phyloP scores from a whole-genome alignment of 2,113 vertebrate species.

The Austrofundulus limnaeus region DNA sequence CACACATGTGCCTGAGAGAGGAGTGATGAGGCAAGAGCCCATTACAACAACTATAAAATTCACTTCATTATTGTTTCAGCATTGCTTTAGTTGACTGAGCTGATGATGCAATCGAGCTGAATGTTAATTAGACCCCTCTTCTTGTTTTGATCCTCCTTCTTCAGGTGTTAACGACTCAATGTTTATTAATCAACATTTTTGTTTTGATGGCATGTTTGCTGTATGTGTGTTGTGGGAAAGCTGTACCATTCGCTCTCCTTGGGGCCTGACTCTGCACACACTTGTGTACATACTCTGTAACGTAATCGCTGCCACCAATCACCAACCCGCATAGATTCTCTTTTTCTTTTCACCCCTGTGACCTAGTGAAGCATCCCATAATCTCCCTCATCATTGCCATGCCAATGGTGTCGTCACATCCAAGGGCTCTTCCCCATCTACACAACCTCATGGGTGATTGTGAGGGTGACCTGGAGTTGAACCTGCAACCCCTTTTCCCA shows the following conservation, averaged over 20 bases:
- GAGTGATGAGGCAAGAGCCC: not conserved
- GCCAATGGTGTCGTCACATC: constrained; percentile 63
- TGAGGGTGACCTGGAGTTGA: constrained; percentile 72
- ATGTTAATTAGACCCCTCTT: not conserved
- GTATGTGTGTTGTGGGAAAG: constrained; percentile 65
- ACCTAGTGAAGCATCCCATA: constrained; percentile 67
- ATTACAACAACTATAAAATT: not conserved
- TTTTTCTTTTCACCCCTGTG: constrained; percentile 46
- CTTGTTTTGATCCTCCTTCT: not conserved
- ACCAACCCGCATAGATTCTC: constrained; percentile 17
- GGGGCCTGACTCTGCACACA: not conserved
- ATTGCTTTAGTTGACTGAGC: not conserved
- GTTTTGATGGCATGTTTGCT: constrained; percentile 11
- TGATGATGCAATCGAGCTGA: constrained; percentile 2
- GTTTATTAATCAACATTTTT: not conserved
- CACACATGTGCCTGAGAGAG: not conserved
- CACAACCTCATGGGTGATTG: constrained; percentile 65
- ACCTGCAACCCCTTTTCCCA: constrained; percentile 70
- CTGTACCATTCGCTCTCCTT: constrained; percentile 15
- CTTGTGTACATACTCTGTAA: constrained; percentile 26
- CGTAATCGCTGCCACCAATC: constrained; percentile 42
- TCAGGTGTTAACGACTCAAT: not conserved
- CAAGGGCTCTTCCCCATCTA: constrained; percentile 60
- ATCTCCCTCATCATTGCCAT: constrained; percentile 72
- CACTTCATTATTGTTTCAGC: not conserved